These are phyloP conservation scores for Prionailurus bengalensis DNA, from an alignment of 2,113 vertebrate genomes.

Conservation along the genomic window DNA sequence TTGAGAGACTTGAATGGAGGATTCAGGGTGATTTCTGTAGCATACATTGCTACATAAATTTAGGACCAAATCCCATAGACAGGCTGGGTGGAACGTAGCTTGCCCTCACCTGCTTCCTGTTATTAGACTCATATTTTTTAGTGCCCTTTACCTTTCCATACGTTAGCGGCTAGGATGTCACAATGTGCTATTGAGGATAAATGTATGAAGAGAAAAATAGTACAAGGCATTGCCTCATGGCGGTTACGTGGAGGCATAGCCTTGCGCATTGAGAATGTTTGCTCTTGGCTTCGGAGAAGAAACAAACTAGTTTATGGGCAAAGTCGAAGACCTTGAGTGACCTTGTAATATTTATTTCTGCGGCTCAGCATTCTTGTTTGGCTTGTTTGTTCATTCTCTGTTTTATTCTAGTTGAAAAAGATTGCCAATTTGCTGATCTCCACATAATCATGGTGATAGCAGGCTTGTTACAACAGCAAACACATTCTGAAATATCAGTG, in stretches of 20 bases:
- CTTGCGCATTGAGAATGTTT: background rate
- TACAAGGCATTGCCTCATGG: accelerated
- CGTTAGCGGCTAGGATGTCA: background rate
- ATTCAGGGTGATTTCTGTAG: background rate
- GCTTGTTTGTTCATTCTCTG: background rate
- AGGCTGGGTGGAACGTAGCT: accelerated
- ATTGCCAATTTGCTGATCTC: background rate
- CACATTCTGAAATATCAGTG: background rate
- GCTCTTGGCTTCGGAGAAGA: background rate
- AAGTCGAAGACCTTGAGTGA: background rate
- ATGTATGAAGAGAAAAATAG: background rate
- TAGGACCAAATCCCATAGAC: accelerated
- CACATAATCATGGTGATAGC: background rate
- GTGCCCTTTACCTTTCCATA: too few species aligned
- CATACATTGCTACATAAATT: accelerated
- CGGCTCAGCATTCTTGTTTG: background rate
- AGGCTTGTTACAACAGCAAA: background rate
- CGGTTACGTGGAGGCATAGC: accelerated
- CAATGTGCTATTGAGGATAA: background rate
- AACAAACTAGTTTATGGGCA: background rate
- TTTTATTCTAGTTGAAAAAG: background rate
- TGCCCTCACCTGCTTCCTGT: background rate
- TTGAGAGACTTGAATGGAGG: background rate
- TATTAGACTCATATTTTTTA: background rate
- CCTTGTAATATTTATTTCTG: background rate